Conservation (phyloP, 1,140 invertebrate genomes). For the Venturia canescens region DNA sequence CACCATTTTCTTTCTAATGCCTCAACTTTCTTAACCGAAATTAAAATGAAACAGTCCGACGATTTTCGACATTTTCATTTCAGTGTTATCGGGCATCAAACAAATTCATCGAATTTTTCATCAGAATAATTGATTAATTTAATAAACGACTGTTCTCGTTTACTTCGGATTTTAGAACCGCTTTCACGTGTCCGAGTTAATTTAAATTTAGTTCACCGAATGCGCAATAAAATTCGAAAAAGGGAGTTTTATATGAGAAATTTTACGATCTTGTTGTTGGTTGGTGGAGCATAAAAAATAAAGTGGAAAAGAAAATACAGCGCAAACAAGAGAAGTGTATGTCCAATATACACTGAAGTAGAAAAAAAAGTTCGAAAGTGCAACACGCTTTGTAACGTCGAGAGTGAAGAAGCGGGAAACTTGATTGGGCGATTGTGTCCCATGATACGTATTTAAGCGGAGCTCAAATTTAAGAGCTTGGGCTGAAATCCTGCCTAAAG, state of each 20-base stretch:
- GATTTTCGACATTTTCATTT: too few relatives aligned
- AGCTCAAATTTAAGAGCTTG: conserved; percentile 21
- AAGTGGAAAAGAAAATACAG: not conserved
- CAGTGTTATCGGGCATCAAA: too few relatives aligned
- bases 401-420: not conserved
- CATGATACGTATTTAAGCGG: conserved; percentile 14
- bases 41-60: too few relatives aligned
- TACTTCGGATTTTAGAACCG: too few relatives aligned
- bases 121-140: too few relatives aligned
- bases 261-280: not conserved
- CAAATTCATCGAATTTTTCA: too few relatives aligned
- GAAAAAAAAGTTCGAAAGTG: not conserved
- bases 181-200: too few relatives aligned
- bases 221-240: not conserved
- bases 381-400: not conserved
- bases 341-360: conserved; percentile 4
- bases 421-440: conserved; percentile 28
- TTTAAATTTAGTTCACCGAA: too few relatives aligned
- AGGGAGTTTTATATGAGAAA: not conserved
- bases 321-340: not conserved
- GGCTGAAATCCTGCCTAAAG: not conserved
- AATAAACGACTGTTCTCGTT: too few relatives aligned
- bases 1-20: too few relatives aligned
- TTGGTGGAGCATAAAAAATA: conserved; percentile 4
- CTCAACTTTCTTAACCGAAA: too few relatives aligned